Base-by-base conservation (phyloP, 2,888 invertebrate species). In the Anthrax anthrax region DNA sequence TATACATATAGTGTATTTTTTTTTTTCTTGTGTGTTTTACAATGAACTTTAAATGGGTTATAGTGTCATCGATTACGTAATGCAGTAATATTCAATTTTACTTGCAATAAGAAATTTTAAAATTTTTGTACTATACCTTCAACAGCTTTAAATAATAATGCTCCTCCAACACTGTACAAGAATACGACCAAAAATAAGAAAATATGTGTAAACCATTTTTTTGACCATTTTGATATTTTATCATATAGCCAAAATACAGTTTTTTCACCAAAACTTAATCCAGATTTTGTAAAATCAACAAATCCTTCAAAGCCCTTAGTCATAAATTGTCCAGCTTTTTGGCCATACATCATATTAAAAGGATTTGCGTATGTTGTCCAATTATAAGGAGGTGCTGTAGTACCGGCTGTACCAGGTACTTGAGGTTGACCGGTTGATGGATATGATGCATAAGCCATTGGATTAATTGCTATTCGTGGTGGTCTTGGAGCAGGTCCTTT, bases 161-260 rank as follows among this genome's bases (percentile, higher is more conserved):
- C 92, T 27, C 94, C 94, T 29, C 84, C 77, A 49, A 84, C 70
- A 57, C 84, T 88, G 65, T 90, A 94, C 45, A 80, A 64, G 46
- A 81, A 69, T 50, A 92, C 75, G 55, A 90, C 78, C 55, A 85
- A 62, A 56, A 84, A 76, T 58, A 92, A 73, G 64, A 89, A 89
- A 50, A 88, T 78, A 67, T 91, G 90, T 37, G 90, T 90, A 62
- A 91, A 89, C 89, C 90, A 90, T 60, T 77, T 78, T 58, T 77
- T 80, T 2, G 88, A 89, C 71, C 80, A 78, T 46, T 77, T 70
- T 59, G 82, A 78, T 51, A 88, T 72, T 70, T 82, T 86, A 52
- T 81, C 80, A 61, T 86, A 86, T 51, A 85, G 68, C 77, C 84
- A 85, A 56, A 80, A 83, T 0, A 84, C 84, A 49, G 78, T 75